phyloP scores from a whole-genome alignment of 2,797 vertebrate genomes.

The Orestias chungarensis region DNA sequence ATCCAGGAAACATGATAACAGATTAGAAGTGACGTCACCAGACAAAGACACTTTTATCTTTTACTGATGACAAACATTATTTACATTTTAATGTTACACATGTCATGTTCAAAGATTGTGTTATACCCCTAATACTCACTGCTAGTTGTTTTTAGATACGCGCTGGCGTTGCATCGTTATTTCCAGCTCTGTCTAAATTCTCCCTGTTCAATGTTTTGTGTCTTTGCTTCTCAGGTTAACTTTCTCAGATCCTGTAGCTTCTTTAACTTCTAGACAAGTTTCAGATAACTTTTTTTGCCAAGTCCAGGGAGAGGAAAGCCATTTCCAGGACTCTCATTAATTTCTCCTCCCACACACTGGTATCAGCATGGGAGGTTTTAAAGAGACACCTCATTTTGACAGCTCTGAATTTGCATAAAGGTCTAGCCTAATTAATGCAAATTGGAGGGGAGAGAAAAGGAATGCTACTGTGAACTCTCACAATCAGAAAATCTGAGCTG shows the following conservation, averaged over 20 bases:
- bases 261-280: not conserved
- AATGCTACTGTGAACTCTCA: conserved; percentile 10
- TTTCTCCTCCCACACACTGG: conserved; percentile 10
- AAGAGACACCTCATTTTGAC: conserved; percentile 24
- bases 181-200: not conserved
- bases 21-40: not conserved
- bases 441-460: conserved; percentile 4
- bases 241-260: not conserved
- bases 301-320: not conserved
- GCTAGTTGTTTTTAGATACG: not conserved
- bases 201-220: not conserved
- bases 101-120: not conserved
- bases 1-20: not conserved
- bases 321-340: conserved; percentile 27
- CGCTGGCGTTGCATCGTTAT: not conserved
- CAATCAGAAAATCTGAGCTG: not conserved
- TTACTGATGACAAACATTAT: not conserved
- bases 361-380: conserved; percentile 8
- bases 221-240: not conserved
- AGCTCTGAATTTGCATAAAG: conserved; percentile 43
- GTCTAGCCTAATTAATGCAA: conserved; percentile 42
- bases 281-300: conserved; percentile 9
- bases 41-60: not conserved
- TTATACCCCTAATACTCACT: not conserved
- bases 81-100: not conserved